A percentile compares a stretch with the other conserved stretches of the same genome.
phyloP scores from a whole-genome alignment of 2,113 vertebrate genomes.

The Dromiciops gliroides region DNA sequence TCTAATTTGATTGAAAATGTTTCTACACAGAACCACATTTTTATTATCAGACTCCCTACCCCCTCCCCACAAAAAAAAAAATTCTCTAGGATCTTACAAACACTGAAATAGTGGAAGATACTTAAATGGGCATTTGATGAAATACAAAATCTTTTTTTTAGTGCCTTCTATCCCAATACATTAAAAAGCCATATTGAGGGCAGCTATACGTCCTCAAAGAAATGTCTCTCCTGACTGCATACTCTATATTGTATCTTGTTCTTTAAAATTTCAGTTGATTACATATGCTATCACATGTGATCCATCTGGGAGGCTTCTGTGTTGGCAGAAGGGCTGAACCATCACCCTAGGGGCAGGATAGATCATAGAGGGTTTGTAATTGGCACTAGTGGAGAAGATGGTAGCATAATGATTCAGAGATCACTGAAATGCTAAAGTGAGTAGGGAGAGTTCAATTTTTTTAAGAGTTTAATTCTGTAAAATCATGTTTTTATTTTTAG shows the following conservation, averaged over 20 bases:
- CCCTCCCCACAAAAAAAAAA: background rate
- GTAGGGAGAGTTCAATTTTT: background rate
- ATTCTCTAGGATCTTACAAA: background rate
- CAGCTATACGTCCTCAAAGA: background rate
- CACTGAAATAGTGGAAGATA: background rate
- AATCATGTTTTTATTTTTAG: background rate
- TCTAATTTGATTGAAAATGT: constrained; percentile 60
- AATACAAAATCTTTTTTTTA: background rate
- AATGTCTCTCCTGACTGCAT: background rate
- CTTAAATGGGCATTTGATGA: background rate
- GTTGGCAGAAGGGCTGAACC: background rate
- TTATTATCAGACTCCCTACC: background rate
- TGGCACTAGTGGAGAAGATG: background rate
- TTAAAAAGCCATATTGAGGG: background rate
- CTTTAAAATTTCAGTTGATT: background rate
- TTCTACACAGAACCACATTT: constrained; percentile 33
- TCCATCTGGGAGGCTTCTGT: background rate
- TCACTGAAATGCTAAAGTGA: background rate
- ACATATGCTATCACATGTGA: background rate
- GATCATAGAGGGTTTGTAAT: background rate
- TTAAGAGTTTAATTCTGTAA: background rate
- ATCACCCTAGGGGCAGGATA: background rate
- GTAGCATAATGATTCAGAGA: background rate
- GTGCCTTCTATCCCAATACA: background rate
- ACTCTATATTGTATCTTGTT: background rate